Conservation (phyloP, 2,888 invertebrate species). For the Lithophane socia region DNA sequence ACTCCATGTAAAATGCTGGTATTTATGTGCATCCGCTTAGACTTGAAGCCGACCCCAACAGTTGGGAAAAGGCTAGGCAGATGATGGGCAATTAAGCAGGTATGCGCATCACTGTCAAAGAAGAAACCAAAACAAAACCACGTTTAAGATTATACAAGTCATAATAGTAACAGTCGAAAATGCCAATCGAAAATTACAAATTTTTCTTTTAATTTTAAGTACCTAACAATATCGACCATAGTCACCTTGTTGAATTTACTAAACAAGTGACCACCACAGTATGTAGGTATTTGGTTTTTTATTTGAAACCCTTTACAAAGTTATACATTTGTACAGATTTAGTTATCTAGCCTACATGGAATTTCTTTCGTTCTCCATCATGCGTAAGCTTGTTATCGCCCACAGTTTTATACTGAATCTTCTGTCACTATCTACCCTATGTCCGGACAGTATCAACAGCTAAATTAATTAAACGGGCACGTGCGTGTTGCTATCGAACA, state of each 20-base stretch:
- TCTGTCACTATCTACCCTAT: slow-evolving; percentile 35
- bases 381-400: neutral
- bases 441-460: slow-evolving; percentile 67
- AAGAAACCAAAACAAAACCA: neutral
- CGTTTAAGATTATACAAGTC: neutral
- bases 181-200: neutral
- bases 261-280: neutral
- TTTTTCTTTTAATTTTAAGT: neutral
- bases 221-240: neutral
- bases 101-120: neutral
- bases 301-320: neutral
- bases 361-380: neutral
- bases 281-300: neutral
- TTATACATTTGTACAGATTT: neutral
- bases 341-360: neutral
- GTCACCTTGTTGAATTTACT: neutral
- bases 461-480: slow-evolving; percentile 80
- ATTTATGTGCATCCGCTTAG: neutral
- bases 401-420: neutral
- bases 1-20: neutral
- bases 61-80: neutral
- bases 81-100: neutral
- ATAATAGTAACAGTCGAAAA: neutral
- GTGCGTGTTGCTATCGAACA: slow-evolving; percentile 72
- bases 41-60: neutral